phyloP scores from a whole-genome alignment of 2,797 vertebrate genomes.

The Enteromius unitaeniatus region DNA sequence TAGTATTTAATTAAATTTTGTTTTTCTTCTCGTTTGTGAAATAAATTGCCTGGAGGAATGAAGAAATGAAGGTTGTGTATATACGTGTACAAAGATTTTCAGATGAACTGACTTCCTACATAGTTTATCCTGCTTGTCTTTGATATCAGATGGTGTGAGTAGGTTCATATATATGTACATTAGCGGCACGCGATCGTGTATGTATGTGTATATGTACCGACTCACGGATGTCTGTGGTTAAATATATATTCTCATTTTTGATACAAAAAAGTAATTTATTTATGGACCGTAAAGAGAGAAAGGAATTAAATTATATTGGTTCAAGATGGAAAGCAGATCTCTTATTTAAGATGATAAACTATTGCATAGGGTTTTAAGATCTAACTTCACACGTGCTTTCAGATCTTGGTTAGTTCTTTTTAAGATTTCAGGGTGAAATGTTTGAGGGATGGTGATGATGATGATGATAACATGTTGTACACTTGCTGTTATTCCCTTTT shows the following conservation, averaged over 20 bases:
- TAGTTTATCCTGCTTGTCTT: constrained; percentile 79
- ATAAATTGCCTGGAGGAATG: constrained; percentile 75
- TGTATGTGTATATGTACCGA: constrained; percentile 59
- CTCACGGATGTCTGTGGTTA: constrained; percentile 73
- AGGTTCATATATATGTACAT: constrained; percentile 44
- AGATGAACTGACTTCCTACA: constrained; percentile 85
- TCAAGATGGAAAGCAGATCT: constrained; percentile 75
- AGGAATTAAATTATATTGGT: constrained; percentile 82
- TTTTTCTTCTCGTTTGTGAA: constrained; percentile 66
- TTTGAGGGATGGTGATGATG: constrained; percentile 57
- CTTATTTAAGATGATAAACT: constrained; percentile 77
- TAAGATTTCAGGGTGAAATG: constrained; percentile 68
- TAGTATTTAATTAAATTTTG: constrained; percentile 77
- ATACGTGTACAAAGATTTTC: constrained; percentile 84
- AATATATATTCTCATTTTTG: constrained; percentile 82
- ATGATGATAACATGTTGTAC: constrained; percentile 58
- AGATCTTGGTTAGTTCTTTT: constrained; percentile 76
- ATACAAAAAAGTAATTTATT: constrained; percentile 90
- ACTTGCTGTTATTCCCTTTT: constrained; percentile 71
- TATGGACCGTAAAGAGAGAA: constrained; percentile 77
- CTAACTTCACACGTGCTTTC: constrained; percentile 74
- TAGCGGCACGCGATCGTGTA: constrained; percentile 37
- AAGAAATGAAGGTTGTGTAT: constrained; percentile 79
- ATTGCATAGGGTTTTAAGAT: constrained; percentile 67
- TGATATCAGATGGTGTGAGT: constrained; percentile 78